Conservation (phyloP, 2,113 vertebrate genomes). For the Dryoscopus gambensis region DNA sequence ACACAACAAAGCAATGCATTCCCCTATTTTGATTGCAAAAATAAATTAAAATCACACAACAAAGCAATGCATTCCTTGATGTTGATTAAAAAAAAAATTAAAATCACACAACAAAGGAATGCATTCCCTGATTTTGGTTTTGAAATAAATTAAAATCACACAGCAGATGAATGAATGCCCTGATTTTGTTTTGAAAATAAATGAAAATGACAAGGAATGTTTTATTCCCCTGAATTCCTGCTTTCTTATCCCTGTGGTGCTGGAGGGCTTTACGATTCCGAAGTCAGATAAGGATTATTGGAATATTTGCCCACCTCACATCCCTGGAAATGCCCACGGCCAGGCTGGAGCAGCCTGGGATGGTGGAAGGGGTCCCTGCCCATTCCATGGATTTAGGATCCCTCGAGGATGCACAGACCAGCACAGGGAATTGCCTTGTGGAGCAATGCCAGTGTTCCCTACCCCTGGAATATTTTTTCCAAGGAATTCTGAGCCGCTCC, state of each 20-base stretch:
- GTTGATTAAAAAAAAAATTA: not conserved
- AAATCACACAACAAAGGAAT: not conserved
- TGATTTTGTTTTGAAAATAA: not conserved
- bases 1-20: not conserved
- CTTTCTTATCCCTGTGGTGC: not conserved
- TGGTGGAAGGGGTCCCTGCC: not conserved
- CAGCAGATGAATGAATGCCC: not conserved
- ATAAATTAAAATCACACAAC: not conserved
- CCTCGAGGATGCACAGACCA: not conserved
- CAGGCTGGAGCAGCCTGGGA: not conserved
- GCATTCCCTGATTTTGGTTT: not conserved
- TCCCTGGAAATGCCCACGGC: not conserved
- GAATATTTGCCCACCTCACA: not conserved
- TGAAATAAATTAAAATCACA: not conserved
- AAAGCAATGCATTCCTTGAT: rapidly evolving
- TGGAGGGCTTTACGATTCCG: not conserved
- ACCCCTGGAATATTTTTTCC: not conserved
- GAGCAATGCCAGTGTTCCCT: not conserved
- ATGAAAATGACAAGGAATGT: not conserved
- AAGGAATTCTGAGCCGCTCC: not conserved
- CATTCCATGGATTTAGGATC: not conserved
- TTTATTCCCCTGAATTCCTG: not conserved
- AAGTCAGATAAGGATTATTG: not conserved
- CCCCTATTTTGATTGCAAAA: not conserved
- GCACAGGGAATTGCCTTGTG: not conserved